Conservation (phyloP, 2,888 invertebrate species). For the Volucella bombylans region DNA sequence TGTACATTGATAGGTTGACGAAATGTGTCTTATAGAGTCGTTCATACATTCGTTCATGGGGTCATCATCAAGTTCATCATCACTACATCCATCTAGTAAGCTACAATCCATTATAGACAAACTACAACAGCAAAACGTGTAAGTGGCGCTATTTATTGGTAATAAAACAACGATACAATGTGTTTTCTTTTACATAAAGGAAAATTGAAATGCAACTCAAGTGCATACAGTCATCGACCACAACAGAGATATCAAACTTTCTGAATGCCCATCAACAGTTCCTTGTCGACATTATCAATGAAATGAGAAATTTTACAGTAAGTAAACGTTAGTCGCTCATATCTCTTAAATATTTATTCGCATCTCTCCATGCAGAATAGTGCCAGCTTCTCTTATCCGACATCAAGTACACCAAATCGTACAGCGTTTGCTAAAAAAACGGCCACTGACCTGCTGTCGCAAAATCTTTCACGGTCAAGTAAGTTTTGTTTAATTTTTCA, state of each 20-base stretch:
- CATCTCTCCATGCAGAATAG: slow-evolving; percentile 47
- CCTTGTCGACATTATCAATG: slow-evolving; percentile 79
- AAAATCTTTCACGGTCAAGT: slow-evolving; percentile 66
- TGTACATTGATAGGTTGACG: neutral
- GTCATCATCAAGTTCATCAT: slow-evolving; percentile 75
- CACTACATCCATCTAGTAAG: slow-evolving; percentile 77
- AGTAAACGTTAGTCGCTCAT: slow-evolving; percentile 53
- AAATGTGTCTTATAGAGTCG: slow-evolving; percentile 35
- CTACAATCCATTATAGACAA: slow-evolving; percentile 80
- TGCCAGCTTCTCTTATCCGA: slow-evolving; percentile 72
- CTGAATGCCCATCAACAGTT: slow-evolving; percentile 79
- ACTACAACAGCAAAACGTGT: slow-evolving; percentile 79
- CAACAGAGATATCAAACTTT: slow-evolving; percentile 78
- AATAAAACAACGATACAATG: slow-evolving; percentile 13
- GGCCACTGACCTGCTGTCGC: slow-evolving; percentile 48
- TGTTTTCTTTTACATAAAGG: slow-evolving; percentile 70
- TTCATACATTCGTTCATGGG: slow-evolving; percentile 76
- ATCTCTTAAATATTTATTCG: slow-evolving; percentile 37
- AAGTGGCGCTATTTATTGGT: slow-evolving; percentile 67
- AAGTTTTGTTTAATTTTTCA: slow-evolving; percentile 13
- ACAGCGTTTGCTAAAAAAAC: slow-evolving; percentile 54
- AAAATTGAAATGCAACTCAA: slow-evolving; percentile 79
- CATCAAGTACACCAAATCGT: slow-evolving; percentile 81
- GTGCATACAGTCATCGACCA: slow-evolving; percentile 76
- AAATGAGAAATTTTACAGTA: slow-evolving; percentile 81